phyloP scores from a whole-genome alignment of 2,113 vertebrate genomes.

The Tyrannus savana region DNA sequence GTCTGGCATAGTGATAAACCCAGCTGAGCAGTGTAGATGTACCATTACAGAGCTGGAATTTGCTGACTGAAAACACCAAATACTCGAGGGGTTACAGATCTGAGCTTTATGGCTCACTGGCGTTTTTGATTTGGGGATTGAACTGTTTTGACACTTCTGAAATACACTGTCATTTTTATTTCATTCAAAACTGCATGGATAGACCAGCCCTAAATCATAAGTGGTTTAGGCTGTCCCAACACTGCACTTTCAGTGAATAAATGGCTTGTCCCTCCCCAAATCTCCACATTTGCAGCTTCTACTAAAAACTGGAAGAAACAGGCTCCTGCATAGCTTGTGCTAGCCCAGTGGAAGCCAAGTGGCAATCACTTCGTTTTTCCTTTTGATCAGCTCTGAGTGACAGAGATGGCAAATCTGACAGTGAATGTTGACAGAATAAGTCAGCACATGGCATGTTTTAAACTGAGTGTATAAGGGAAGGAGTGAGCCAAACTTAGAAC shows the following conservation, averaged over 20 bases:
- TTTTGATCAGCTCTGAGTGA: neutral
- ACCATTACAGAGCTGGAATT: neutral
- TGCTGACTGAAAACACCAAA: neutral
- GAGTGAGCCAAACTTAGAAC: neutral
- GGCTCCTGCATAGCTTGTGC: neutral
- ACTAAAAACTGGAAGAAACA: neutral
- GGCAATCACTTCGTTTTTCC: neutral
- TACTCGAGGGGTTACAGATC: neutral
- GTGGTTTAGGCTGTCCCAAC: neutral
- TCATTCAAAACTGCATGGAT: neutral
- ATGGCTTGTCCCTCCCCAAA: neutral
- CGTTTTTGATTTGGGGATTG: neutral
- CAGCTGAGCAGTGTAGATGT: neutral
- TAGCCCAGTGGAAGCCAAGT: neutral
- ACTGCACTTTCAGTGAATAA: neutral
- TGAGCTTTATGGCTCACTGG: neutral
- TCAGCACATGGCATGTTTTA: neutral
- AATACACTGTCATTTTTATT: neutral
- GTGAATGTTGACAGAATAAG: neutral
- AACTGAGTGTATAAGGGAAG: neutral
- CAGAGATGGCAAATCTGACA: neutral
- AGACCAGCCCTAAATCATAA: neutral
- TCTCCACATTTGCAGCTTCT: neutral
- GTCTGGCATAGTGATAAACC: neutral
- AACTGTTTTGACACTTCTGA: constrained; percentile 11